Evolutionary conservation across 64 coral and sea anemone genomes (phyloP).

Genomic region (Stichodactyla helianthus): DNA sequence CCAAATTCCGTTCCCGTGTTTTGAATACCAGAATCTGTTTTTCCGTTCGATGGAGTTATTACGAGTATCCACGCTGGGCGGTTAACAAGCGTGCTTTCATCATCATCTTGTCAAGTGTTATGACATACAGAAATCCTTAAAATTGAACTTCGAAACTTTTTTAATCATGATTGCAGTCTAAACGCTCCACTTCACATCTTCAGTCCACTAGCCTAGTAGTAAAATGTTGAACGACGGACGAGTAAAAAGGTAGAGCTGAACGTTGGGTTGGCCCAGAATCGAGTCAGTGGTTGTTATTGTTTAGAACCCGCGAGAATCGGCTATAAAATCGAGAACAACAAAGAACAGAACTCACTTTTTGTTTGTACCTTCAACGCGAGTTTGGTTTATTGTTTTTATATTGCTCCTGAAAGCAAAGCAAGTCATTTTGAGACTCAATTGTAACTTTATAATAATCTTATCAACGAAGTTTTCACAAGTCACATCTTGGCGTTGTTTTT

Average conservation of each 20-base stretch:
- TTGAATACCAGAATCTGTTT: not conserved
- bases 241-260: not conserved
- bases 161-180: not conserved
- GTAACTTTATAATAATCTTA: not conserved
- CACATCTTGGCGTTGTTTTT: not conserved
- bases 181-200: not conserved
- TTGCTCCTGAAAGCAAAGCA: not conserved
- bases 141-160: not conserved
- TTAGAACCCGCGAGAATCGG: not conserved
- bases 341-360: too few species aligned
- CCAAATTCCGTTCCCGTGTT: not conserved
- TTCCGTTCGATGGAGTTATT: not conserved
- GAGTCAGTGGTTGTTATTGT: not conserved
- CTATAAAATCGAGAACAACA: not conserved
- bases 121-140: not conserved
- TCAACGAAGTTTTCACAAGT: not conserved
- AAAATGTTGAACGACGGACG: not conserved
- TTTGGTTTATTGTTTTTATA: too few species aligned
- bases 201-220: not conserved
- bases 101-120: not conserved
- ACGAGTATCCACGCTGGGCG: not conserved
- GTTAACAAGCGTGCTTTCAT: not conserved
- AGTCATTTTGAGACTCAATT: not conserved
- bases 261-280: not conserved
- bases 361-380: too few species aligned